Percentiles rank a stretch among this genome's conserved stretches.
phyloP scores from a whole-genome alignment of 2,797 vertebrate genomes.

The Benthosema pterotum region DNA sequence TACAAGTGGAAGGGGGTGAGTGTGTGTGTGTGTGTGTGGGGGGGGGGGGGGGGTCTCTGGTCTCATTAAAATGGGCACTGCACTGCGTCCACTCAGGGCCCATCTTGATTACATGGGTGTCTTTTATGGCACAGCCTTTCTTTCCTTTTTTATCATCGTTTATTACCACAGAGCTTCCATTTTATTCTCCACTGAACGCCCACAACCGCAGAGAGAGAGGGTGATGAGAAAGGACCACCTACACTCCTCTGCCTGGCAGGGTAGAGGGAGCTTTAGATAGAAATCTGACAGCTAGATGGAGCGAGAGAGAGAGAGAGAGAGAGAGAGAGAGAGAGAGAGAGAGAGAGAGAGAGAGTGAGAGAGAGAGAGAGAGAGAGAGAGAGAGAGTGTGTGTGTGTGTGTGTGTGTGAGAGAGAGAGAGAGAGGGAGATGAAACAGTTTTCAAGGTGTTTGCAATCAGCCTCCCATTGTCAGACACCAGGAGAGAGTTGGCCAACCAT shows the following conservation, averaged over 20 bases:
- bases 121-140: conserved; percentile 50
- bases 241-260: conserved; percentile 33
- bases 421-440: conserved; percentile 46
- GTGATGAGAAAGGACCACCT: conserved; percentile 63
- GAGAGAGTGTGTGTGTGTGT: conserved; percentile 18
- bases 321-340: conserved; percentile 36
- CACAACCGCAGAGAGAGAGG: conserved; percentile 41
- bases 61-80: conserved; percentile 69
- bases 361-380: conserved; percentile 16
- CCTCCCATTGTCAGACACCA: conserved; percentile 53
- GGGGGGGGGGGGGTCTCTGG: conserved; percentile 49
- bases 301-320: conserved; percentile 35
- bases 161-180: conserved; percentile 73
- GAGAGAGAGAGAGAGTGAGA: conserved; percentile 6
- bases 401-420: conserved; percentile 16
- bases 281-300: conserved; percentile 44
- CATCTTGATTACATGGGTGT: conserved; percentile 71
- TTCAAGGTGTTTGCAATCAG: conserved; percentile 75
- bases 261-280: conserved; percentile 59
- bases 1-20: too few species aligned
- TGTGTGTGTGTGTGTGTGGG: too few species aligned
- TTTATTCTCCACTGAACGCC: conserved; percentile 69
- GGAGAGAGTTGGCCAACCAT: conserved; percentile 42
- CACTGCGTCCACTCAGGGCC: conserved; percentile 56
- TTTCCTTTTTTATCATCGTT: conserved; percentile 42